Evolutionary conservation across 1,140 invertebrate genomes (phyloP), one percentile per base, ranked within the genome.

Genomic region (Laodelphax striatellus): DNA sequence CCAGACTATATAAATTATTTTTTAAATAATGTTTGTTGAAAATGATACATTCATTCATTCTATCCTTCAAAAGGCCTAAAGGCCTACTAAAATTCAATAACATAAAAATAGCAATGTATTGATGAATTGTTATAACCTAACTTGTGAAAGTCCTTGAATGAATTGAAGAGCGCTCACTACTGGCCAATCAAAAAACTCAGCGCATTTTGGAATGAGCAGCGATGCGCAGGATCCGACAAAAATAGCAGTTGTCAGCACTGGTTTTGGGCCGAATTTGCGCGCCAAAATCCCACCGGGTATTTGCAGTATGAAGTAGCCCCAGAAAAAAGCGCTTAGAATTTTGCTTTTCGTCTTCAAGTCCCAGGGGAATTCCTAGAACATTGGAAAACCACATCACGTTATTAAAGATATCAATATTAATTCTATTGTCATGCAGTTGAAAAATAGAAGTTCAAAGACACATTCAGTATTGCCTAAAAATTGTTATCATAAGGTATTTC

Each of bases 291-390:
- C 87, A 9, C 81, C 86, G 0, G 86, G 81, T 3, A 92, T 76
- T 71, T 82, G 80, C 0, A 76, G 75, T 2, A 76, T 50, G 1
- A 76, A 65, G 56, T 83, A 83, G 0, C 85, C 85, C 77, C 84
- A 87, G 66, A 87, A 86, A 67, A 87, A 87, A 0, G 83, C 77
- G 42, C 82, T 82, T n/a, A 86, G 71, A 8, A 87, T 74, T 16
- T 76, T 67, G 4, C 82, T 79, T 61, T 80, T 78, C 1, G 77
- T 74, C 6, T 70, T 57, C 10, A 76, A 71, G 62, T 73, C 70
- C 84, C 84, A 86, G 14, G 73, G 63, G 65, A 67, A 60, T 43
- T 64, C 67, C 68, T 68, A 38, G 34, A 38, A 38, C 34, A 38
- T 28, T 28, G 24, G 6, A 28, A 4, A 28, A 28, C n/a, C n/a